Evolutionary conservation across 1,140 invertebrate species (phyloP), one percentile per base, ranked within the genome.

Genomic region (Diuraphis noxia): DNA sequence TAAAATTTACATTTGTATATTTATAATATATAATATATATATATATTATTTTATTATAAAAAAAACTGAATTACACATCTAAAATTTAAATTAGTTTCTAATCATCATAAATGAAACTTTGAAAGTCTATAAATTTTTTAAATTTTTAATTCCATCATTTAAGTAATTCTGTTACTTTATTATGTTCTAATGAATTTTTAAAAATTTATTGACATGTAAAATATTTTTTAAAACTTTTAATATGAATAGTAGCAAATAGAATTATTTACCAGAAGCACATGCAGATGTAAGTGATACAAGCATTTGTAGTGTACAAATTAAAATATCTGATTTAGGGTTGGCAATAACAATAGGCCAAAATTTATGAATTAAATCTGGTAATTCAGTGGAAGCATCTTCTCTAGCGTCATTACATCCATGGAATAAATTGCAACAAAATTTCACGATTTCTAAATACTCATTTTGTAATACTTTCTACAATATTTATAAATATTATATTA

Each of bases 341-440:
- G 77, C 3, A 40, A 81, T 21, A 91, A 91, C 19, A 25, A 79
- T 81, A 46, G 89, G 34, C 89, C 89, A 91, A 82, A 82, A 6
- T 81, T 91, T 91, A 49, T 91, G 89, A 52, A 91, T 30, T 82
- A 91, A 30, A 52, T 91, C 89, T 46, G 89, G 89, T 25, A 91
- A 91, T 49, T 91, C 77, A 17, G 30, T 0, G 13, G 89, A 81
- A 36, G 89, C 77, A 38, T 91, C 89, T 38, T 79, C 38, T 52
- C 72, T 81, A 52, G 89, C 89, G 5, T 49, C n/a, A 36, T 36
- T 5, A 6, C 89, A 91, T 41, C 72, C 89, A 36, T 79, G 41
- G 30, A 91, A 91, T 52, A 81, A 13, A 91, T 91, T 81, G 23
- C 89, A 82, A 91, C 30, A 91, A 46, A 91, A 81, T 46, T 17